Evolutionary conservation across 2,113 vertebrate species (phyloP), one percentile per base, ranked within the genome.

Genomic region (Gambusia holbrooki): DNA sequence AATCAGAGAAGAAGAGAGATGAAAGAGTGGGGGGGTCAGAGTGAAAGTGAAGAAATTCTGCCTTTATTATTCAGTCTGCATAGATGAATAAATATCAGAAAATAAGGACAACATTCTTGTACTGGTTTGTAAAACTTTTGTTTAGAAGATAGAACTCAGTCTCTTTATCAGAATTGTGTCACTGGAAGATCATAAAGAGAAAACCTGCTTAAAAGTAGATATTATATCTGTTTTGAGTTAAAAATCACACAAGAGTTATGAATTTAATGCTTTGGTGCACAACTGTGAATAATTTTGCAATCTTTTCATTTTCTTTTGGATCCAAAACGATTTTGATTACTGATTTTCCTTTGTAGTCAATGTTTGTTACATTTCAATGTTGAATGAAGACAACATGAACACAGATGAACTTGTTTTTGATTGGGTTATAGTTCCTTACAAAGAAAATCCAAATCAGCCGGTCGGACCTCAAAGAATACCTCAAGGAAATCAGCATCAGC

Each of bases 31-130:
- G 29, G 30, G 30, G 30, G 30, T 83, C 77, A 51, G 70, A 48
- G 35, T 14, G 67, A 77, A 75, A 71, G 71, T 60, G 3, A 13
- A 51, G 74, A 74, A 71, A 86, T 69, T 29, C 25, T 0, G 33
- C 74, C 69, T 86, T 67, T 81, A 37, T 45, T 73, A 33, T 14
- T 65, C 54, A 64, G 82, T 73, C 81, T 75, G 71, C 28, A 2
- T n/a, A 71, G 74, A 91, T 87, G 76, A 78, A 60, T 69, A 71
- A 78, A 81, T 69, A 40, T 62, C 68, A 82, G 77, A 25, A 65
- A 85, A 84, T 63, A 69, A 69, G 62, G 73, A 42, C 62, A 78
- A 66, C 71, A 76, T 37, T 77, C 58, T 73, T 33, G 45, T 76
- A 68, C 68, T 33, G 29, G 69, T 76, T 73, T 30, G 22, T 66